Conservation (phyloP, 2,888 invertebrate species). For the Miltochrista miniata region DNA sequence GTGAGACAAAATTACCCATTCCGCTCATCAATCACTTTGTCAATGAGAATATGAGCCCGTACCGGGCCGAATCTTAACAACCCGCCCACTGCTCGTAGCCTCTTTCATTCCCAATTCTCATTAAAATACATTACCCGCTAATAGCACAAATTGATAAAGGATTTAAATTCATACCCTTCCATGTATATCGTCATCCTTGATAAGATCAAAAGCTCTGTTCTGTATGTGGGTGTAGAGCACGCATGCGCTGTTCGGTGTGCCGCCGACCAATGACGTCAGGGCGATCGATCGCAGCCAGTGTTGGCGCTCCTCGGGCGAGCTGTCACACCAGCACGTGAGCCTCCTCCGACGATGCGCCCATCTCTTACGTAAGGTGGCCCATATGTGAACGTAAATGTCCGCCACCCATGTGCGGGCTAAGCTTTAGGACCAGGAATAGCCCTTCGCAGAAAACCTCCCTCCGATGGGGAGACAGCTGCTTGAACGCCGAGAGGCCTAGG, state of each 20-base stretch:
- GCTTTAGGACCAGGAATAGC: slow-evolving; percentile 97
- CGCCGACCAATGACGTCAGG: slow-evolving; percentile 71
- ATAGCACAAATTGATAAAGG: not conserved
- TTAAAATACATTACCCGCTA: slow-evolving; percentile 16
- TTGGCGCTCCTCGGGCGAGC: slow-evolving; percentile 42
- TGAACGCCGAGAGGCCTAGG: slow-evolving; percentile 17
- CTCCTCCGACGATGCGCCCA: slow-evolving; percentile 36
- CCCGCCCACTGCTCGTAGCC: slow-evolving; percentile 15
- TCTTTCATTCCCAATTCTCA: not conserved
- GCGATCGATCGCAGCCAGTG: slow-evolving; percentile 59
- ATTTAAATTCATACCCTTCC: slow-evolving; percentile 12
- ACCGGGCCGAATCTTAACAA: slow-evolving; percentile 32
- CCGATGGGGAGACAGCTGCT: slow-evolving; percentile 97
- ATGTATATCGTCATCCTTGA: slow-evolving; percentile 33
- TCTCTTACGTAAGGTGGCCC: slow-evolving; percentile 65
- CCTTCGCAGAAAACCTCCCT: slow-evolving; percentile 98
- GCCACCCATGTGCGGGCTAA: slow-evolving; percentile 95
- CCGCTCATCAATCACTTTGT: slow-evolving; percentile 68
- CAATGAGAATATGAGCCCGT: slow-evolving; percentile 58
- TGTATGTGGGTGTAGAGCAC: slow-evolving; percentile 36
- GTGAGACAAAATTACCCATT: slow-evolving; percentile 17
- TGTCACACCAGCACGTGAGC: slow-evolving; percentile 61
- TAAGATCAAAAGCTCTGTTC: slow-evolving; percentile 18
- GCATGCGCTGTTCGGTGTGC: slow-evolving; percentile 44
- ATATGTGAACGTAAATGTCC: slow-evolving; percentile 54